phyloP scores from a whole-genome alignment of 1,140 invertebrate genomes.

The Drosophila bifasciata region DNA sequence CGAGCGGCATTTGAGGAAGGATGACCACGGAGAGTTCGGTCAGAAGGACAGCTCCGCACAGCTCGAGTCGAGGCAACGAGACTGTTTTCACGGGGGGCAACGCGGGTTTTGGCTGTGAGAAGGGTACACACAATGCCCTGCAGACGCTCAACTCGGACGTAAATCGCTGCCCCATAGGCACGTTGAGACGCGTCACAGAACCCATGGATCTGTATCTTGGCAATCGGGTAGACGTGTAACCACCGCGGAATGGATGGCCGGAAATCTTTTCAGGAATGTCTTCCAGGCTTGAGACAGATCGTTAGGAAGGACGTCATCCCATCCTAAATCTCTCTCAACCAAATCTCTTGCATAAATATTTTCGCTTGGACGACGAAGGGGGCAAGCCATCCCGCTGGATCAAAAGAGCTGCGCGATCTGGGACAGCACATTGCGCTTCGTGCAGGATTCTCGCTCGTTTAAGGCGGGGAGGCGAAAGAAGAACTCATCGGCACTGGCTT shows the following conservation, averaged over 20 bases:
- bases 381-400: neutral
- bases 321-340: neutral
- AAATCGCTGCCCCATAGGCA: too few species aligned
- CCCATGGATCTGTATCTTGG: too few species aligned
- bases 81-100: too few species aligned
- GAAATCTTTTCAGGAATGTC: neutral
- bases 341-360: neutral
- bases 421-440: neutral
- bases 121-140: too few species aligned
- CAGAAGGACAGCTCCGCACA: too few species aligned
- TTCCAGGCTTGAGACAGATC: neutral
- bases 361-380: neutral
- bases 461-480: neutral
- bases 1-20: too few species aligned
- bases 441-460: neutral
- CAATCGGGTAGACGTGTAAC: accelerated
- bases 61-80: too few species aligned
- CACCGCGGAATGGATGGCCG: neutral
- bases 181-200: too few species aligned
- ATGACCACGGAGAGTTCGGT: too few species aligned
- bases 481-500: neutral
- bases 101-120: too few species aligned
- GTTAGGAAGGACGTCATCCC: neutral
- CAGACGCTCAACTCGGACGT: too few species aligned
- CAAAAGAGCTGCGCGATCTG: neutral